Evolutionary conservation across 2,888 invertebrate genomes (phyloP), one percentile per base, ranked within the genome.

Genomic region (Nomada ferruginata): DNA sequence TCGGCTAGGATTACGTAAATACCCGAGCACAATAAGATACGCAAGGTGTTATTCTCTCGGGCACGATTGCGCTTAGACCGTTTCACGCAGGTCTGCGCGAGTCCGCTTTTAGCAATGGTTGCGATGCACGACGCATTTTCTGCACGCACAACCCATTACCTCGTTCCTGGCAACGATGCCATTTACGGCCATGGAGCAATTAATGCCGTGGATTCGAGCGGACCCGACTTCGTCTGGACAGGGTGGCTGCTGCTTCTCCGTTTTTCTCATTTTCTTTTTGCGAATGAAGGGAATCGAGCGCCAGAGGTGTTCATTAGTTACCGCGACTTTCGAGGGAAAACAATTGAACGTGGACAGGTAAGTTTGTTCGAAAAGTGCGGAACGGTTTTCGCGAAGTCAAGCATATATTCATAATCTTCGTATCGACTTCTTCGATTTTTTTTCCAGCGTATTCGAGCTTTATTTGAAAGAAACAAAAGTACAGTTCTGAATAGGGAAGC

Each of bases 1-100:
- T 77, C 44, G 72, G 82, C 66, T 61, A 23, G 53, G 70, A 83
- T 85, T 86, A 85, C 76, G 81, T 79, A 83, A 85, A 85, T 72
- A 72, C 71, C 61, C 53, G 76, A 63, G 63, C 76, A 81, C 85
- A 83, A 87, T 79, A 59, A 79, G 66, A 85, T 66, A 71, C 70
- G 76, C 66, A 76, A 81, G 78, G 79, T 73, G 76, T 83, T 85
- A 73, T 70, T 78, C 68, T 80, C 52, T 71, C 68, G 69, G 55
- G 47, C 26, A 76, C 76, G 76, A 53, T 86, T 68, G 76, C 71
- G 57, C 69, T 61, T 57, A 53, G 29, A 23, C 65, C 64, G 60
- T 69, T 76, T 76, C 65, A n/a, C 66, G 75, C 42, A 53, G 52
- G 23, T 63, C 69, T 73, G 60, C 68, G 29, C 52, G 72, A 72